phyloP scores from a whole-genome alignment of 2,888 invertebrate species.

The Brenthis ino region DNA sequence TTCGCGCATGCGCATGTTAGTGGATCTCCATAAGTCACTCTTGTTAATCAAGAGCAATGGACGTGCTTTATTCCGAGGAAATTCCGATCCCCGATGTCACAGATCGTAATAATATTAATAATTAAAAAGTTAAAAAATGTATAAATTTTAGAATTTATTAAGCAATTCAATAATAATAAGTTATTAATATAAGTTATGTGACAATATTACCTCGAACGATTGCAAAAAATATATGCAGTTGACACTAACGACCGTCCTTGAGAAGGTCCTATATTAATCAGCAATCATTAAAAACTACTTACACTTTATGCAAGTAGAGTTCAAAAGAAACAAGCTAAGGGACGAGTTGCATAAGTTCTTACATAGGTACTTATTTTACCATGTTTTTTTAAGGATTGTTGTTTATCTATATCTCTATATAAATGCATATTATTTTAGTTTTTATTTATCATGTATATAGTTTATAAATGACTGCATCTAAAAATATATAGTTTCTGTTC shows the following conservation, averaged over 20 bases:
- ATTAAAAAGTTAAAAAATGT: no score
- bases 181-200: neutral
- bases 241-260: conserved; percentile 18
- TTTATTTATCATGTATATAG: no score
- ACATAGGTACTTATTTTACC: neutral
- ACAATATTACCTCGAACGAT: conserved; percentile 9
- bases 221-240: neutral
- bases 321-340: neutral
- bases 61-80: no score
- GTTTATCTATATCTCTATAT: neutral
- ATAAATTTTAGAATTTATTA: no score
- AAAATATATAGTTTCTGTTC: no score
- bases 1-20: no score
- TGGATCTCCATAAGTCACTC: no score
- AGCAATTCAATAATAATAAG: neutral
- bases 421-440: neutral
- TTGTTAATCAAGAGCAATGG: no score
- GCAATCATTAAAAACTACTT: conserved; percentile 20
- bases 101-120: no score
- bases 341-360: neutral
- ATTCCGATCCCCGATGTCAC: no score
- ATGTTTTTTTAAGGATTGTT: neutral
- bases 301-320: conserved; percentile 8
- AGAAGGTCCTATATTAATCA: conserved; percentile 9
- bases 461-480: no score